Conservation (phyloP, 1,140 invertebrate genomes). For the Thaumetopoea pityocampa region DNA sequence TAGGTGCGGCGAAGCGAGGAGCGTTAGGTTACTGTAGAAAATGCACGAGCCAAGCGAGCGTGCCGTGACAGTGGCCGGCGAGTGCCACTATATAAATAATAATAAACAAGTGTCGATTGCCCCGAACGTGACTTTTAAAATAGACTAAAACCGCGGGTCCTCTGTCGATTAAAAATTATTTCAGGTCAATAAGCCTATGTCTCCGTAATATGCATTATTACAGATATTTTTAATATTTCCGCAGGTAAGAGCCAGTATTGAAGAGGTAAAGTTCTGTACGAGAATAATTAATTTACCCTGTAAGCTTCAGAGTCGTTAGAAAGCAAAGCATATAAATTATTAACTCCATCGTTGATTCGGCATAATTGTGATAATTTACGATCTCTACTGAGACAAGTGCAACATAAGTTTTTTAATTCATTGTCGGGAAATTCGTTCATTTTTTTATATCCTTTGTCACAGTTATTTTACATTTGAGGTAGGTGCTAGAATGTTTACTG, state of each 20-base stretch:
- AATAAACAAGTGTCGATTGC: too few species aligned
- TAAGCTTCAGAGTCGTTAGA: slow-evolving; percentile 46
- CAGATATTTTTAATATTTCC: not conserved
- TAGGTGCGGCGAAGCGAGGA: too few species aligned
- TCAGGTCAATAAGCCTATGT: not conserved
- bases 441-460: slow-evolving; percentile 2
- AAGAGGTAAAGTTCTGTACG: not conserved
- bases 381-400: slow-evolving; percentile 47
- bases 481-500: not conserved
- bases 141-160: too few species aligned
- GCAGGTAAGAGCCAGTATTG: not conserved
- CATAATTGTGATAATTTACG: slow-evolving; percentile 44
- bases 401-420: slow-evolving; percentile 41
- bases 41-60: too few species aligned
- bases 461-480: not conserved
- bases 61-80: too few species aligned
- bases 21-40: too few species aligned
- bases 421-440: slow-evolving; percentile 36
- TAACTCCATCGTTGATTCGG: slow-evolving; percentile 39
- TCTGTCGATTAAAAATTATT: too few species aligned
- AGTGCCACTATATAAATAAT: too few species aligned
- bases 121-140: too few species aligned
- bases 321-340: slow-evolving; percentile 47
- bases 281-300: slow-evolving; percentile 31
- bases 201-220: not conserved